Base-by-base conservation (phyloP, 1,140 invertebrate genomes). In the Lordiphosa stackelbergi region DNA sequence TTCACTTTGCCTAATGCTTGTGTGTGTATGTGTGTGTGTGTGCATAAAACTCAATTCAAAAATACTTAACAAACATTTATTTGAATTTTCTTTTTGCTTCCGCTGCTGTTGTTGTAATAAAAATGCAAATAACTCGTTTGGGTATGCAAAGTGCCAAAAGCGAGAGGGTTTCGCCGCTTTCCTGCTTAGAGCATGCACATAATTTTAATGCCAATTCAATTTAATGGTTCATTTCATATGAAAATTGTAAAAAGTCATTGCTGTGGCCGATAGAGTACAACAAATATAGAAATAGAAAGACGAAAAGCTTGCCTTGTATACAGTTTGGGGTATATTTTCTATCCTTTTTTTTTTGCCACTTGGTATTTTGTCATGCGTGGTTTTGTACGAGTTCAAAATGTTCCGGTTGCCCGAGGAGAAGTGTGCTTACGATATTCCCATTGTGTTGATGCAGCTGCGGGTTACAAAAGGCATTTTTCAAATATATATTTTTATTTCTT, bases 151-250 rank as follows among this genome's bases (percentile, higher is more conserved):
- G 77, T 81, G 75, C 75, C 75, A 81, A 75, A 83, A 81, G 72
- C 75, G 53, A 24, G 42, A 41, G 24, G 38, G 11, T 48, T 34
- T 13, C 34, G 6, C 13, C 19, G 49, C 66, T 51, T 48, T 51
- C 35, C 37, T 51, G 24, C 62, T 52, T 56, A 57, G 38, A 54
- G 59, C 70, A 72, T 69, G 47, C 73, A 73, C 72, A 83, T 83
- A 77, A 83, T 83, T 83, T 83, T 83, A 83, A 83, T 83, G 77
- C 77, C 77, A 83, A 83, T 83, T 83, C 77, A 83, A 83, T 83
- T 83, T 83, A 83, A 83, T 83, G 77, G 77, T 83, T 83, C 77
- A 81, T 81, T 81, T 81, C 77, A 83, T 83, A 83, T 83, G 77
- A 83, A 83, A 83, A 83, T 83, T 83, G 77, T 83, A 83, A 83